Base-by-base conservation (phyloP, 1,140 invertebrate species). In the Ganaspis sp. region DNA sequence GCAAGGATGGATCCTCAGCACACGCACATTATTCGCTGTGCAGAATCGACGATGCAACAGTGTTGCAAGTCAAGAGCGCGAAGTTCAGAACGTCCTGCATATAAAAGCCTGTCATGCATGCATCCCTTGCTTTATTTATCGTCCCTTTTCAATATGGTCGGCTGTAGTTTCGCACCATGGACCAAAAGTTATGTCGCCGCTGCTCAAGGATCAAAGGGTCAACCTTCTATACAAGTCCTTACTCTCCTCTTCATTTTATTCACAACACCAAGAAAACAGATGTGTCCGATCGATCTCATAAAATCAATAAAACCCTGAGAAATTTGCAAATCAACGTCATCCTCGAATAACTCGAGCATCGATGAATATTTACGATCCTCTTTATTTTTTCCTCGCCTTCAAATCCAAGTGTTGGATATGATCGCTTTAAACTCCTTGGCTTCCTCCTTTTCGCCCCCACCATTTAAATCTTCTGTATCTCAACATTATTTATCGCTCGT, bases 171-270 rank as follows among this genome's bases (percentile, higher is more conserved):
- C 83, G 80, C 80, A 76, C 80, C 78, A 79, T 76, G 76, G 73
- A 34, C 76, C 69, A 82, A 64, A 82, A 87, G 85, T 86, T 86
- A 85, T 87, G 86, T 86, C 85, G 82, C 82, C 76, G 76, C 83
- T 82, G 79, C 76, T 49, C 78, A 54, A 69, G 75, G 84, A 81
- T 86, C 86, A 80, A 80, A 64, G 77, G 86, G 83, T 86, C 81
- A 83, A 79, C 78, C 34, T 69, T 42, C 74, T 70, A 40, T 4
- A 26, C 17, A 64, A 38, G 58, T 64, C 29, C 40, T 12, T 26
- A 40, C 54, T 77, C 71, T 69, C 34, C 17, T 49, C 73, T 34
- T 45, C 26, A 34, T 29, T 34, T 37, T 73, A 54, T 54, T 34
- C 49, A 73, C 53, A 45, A 26, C 19, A n/a, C 37, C 71, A 72